Base-by-base conservation (phyloP, 2,888 invertebrate species). In the Coleophora deauratella region DNA sequence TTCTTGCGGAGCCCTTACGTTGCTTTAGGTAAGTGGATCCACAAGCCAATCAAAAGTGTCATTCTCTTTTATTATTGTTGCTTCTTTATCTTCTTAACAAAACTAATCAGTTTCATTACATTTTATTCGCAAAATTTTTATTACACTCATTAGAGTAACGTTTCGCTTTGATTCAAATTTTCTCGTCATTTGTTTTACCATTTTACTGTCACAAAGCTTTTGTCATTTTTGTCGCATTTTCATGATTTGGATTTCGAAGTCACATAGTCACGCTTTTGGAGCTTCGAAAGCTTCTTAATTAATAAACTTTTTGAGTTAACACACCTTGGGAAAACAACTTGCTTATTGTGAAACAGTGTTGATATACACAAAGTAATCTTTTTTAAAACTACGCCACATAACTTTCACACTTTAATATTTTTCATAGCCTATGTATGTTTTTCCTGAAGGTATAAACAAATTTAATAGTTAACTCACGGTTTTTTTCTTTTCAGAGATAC, bases 1-100 rank as follows among this genome's bases (percentile, higher is more conserved):
- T 85, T 85, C 82, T 85, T 85, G 85, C 85, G 85, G 85, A 85
- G 85, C 80, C 84, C 84, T 82, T 84, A 79, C 81, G 77, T 84
- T 82, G 79, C 72, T 62, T 70, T 82, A 82, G 85, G 85, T 85
- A 78, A 85, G 85, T 85, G 78, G 79, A 80, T 60, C 74, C 75
- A 75, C 72, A 68, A 70, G 76, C 72, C 55, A 61, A 68, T 62
- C 59, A 47, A 51, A 63, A 59, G 57, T 53, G 60, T 74, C 72
- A 72, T 67, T 40, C n/a, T 37, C 63, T 64, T 57, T 68, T 64
- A 59, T 72, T 66, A 67, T 71, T 71, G 64, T 72, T 59, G 81
- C 81, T 84, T 82, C 54, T 65, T 59, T 56, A 55, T 59, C 55
- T 64, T 61, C 57, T 55, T 59, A 52, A 44, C 46, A 46, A 52